Conservation (phyloP, 35 echinoderm and acorn worm species). For the Amphiura filiformis region DNA sequence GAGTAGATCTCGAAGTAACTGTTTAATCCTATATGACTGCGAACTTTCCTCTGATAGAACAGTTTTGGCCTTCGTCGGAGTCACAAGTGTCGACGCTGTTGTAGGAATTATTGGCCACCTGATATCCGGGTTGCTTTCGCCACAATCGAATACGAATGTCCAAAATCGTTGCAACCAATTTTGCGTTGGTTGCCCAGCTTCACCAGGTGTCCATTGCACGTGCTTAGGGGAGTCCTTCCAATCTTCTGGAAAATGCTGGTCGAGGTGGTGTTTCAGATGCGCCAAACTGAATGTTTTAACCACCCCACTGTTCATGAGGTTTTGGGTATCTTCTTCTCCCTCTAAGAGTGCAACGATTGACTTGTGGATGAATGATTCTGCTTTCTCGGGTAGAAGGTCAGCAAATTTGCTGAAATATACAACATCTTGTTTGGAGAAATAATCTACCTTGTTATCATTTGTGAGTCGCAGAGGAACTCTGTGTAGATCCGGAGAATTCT, state of each 20-base stretch:
- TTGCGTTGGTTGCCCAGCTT: not conserved
- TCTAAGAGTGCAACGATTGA: not conserved
- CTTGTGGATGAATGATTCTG: not conserved
- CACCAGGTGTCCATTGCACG: not conserved
- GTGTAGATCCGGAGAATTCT: not conserved
- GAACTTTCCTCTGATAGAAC: not conserved
- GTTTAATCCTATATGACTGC: not conserved
- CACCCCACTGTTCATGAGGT: not conserved
- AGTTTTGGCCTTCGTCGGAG: not conserved
- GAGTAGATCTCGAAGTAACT: not conserved
- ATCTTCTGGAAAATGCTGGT: conserved; percentile 1
- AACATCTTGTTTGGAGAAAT: not conserved
- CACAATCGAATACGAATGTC: not conserved
- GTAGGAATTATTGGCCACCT: conserved; percentile 27
- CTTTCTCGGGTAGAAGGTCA: not conserved
- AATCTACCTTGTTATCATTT: conserved; percentile 1
- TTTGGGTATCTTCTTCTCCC: not conserved
- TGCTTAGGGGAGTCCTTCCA: not conserved
- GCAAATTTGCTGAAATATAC: not conserved
- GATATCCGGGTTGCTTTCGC: not conserved
- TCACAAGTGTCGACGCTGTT: not conserved
- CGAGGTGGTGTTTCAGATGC: not conserved
- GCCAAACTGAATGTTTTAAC: not conserved
- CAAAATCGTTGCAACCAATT: not conserved
- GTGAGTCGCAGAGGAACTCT: not conserved